Conservation (phyloP, 2,888 invertebrate species). For the Adelphocoris suturalis region DNA sequence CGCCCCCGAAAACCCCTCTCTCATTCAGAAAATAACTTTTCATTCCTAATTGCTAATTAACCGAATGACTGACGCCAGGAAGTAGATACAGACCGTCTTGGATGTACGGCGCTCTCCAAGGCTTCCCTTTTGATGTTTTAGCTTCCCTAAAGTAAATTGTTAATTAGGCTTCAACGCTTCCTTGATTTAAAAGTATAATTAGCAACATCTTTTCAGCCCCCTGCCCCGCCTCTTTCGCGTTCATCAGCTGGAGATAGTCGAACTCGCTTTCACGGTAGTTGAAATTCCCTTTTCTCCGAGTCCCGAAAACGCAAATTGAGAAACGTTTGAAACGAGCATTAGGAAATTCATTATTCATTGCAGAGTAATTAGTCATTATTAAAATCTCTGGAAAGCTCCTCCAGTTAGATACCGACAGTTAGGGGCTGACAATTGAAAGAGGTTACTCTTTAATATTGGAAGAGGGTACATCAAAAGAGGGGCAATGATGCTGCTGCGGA, state of each 20-base stretch:
- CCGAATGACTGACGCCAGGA: constrained; percentile 40
- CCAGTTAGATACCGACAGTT: not conserved
- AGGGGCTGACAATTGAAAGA: no score
- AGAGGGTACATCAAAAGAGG: no score
- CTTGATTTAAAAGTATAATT: constrained; percentile 67
- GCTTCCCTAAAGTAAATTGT: constrained; percentile 64
- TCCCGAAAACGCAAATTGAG: constrained; percentile 10
- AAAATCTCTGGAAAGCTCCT: not conserved
- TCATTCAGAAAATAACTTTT: constrained; percentile 46
- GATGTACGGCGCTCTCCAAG: no score
- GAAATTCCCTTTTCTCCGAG: not conserved
- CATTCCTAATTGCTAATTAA: constrained; percentile 53
- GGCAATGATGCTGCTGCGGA: no score
- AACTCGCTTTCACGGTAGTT: constrained; percentile 2
- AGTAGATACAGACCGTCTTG: constrained; percentile 24
- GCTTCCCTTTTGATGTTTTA: constrained; percentile 60
- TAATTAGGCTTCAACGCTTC: constrained; percentile 63
- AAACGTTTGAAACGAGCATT: not conserved
- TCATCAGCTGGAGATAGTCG: constrained; percentile 45
- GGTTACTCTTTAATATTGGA: no score
- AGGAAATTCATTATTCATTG: constrained; percentile 25
- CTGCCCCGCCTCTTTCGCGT: constrained; percentile 39
- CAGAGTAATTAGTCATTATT: not conserved
- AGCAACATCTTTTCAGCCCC: constrained; percentile 7
- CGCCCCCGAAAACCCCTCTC: not conserved